A percentile compares a stretch with the other conserved stretches of the same genome.
Evolutionary conservation across 2,888 invertebrate genomes (phyloP).

Genomic region (Exocentrus adspersus): DNA sequence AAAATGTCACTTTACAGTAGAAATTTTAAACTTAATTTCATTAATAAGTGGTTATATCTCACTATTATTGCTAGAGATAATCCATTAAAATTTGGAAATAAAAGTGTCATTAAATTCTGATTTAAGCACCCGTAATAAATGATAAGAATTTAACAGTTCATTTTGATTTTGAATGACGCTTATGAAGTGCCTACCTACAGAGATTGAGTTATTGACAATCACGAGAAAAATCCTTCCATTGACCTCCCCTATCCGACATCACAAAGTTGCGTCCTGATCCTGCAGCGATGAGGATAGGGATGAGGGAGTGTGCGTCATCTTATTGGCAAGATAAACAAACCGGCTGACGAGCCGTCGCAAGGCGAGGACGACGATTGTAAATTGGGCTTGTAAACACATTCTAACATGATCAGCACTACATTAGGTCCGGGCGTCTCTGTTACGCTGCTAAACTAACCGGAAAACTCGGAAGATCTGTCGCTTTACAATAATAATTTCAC

Average conservation of each 20-base stretch:
- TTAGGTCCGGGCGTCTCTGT: constrained; percentile 63
- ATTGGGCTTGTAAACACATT: constrained; percentile 65
- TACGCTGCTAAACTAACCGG: constrained; percentile 63
- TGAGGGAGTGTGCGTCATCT: constrained; percentile 55
- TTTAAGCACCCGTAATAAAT: no score
- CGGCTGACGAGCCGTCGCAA: constrained; percentile 60
- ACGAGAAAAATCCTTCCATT: constrained; percentile 2
- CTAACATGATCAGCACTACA: constrained; percentile 66
- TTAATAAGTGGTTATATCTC: no score
- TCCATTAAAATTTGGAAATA: no score
- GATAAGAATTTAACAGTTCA: no score
- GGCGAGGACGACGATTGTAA: constrained; percentile 63
- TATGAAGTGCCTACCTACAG: no score
- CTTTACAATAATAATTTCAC: constrained; percentile 18
- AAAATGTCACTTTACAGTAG: no score
- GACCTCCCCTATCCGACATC: constrained; percentile 3
- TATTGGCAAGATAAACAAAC: constrained; percentile 62
- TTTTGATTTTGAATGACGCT: no score
- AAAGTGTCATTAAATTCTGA: no score
- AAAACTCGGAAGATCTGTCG: constrained; percentile 46
- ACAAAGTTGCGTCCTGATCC: constrained; percentile 8
- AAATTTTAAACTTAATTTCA: no score
- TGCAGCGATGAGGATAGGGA: constrained; percentile 15
- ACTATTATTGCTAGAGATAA: no score
- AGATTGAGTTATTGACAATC: constrained; percentile 1